A percentile compares a stretch with the other conserved stretches of the same genome.
These are phyloP conservation scores for Chaetops frenatus DNA, from an alignment of 2,113 vertebrate species.

Conservation along the genomic window DNA sequence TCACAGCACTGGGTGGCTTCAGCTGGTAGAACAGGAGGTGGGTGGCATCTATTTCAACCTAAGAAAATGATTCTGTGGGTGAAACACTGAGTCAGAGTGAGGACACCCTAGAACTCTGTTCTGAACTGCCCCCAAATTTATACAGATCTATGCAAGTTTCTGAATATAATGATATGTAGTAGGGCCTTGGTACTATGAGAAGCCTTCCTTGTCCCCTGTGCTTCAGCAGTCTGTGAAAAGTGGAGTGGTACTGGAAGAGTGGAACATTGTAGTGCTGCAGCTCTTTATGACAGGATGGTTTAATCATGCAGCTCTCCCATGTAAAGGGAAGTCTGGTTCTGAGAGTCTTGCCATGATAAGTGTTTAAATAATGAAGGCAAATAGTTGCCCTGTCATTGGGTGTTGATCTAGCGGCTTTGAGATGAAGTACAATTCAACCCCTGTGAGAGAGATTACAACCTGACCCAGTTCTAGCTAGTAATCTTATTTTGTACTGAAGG, in stretches of 20 bases:
- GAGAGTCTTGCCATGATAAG: neutral
- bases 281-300: neutral
- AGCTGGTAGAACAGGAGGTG: neutral
- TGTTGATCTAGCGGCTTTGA: neutral
- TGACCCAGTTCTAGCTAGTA: neutral
- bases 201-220: neutral
- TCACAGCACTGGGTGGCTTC: neutral
- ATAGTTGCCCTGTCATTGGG: neutral
- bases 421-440: neutral
- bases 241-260: neutral
- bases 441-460: neutral
- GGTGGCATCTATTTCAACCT: neutral
- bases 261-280: neutral
- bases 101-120: neutral
- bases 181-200: neutral
- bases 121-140: neutral
- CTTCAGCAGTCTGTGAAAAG: neutral
- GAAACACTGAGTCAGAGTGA: neutral
- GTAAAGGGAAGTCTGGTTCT: neutral
- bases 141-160: neutral
- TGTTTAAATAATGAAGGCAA: neutral
- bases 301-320: neutral
- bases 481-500: neutral
- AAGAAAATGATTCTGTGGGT: neutral
- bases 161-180: neutral